These are phyloP conservation scores for Scolopax rusticola DNA, from an alignment of 2,797 vertebrate species.

Conservation along the genomic window DNA sequence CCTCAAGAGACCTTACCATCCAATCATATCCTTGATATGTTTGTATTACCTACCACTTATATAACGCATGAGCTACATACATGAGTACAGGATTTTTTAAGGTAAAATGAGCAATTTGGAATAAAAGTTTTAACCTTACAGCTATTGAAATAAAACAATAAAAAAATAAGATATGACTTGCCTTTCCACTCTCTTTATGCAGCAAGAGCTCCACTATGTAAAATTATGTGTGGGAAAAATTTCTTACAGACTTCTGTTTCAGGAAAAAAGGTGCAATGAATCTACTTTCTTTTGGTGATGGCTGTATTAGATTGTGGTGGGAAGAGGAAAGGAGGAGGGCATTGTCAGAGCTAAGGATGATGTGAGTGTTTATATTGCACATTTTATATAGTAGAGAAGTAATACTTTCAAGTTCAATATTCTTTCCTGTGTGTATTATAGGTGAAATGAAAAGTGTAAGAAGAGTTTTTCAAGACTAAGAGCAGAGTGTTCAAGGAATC, in stretches of 20 bases:
- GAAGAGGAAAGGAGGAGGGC: not conserved
- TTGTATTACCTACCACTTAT: not conserved
- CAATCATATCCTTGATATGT: not conserved
- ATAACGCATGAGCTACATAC: not conserved
- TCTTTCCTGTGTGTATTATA: not conserved
- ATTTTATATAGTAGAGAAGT: not conserved
- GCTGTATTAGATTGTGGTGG: not conserved
- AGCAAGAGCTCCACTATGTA: not conserved
- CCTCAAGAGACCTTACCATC: not conserved
- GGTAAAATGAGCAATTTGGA: not conserved
- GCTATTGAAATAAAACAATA: not conserved
- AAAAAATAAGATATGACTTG: not conserved
- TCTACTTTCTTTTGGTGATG: not conserved
- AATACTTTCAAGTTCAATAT: not conserved
- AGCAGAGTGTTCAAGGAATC: not conserved
- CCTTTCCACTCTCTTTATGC: not conserved
- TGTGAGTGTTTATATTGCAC: not conserved
- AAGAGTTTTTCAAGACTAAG: not conserved
- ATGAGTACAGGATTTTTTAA: not conserved
- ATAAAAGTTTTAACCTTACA: constrained; percentile 1
- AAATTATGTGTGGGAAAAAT: not conserved
- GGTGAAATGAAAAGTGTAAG: not conserved
- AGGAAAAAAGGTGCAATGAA: not conserved
- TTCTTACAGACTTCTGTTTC: not conserved
- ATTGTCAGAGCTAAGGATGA: not conserved